These are phyloP conservation scores for Nilaparvata lugens DNA, from an alignment of 1,140 invertebrate species.

Conservation along the genomic window DNA sequence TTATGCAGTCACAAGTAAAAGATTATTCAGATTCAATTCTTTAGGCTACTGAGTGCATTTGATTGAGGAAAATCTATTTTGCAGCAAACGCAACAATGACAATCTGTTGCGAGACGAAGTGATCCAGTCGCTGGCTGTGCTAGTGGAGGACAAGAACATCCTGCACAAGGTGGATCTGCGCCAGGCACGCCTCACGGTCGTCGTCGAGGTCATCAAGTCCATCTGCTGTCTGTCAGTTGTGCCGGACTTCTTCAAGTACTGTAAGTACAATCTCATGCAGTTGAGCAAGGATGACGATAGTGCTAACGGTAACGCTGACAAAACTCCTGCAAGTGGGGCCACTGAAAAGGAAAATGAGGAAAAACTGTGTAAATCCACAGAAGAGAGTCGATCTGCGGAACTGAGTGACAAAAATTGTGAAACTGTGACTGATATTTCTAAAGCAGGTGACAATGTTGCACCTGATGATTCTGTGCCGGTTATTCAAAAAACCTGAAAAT, in stretches of 20 bases:
- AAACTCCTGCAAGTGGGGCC: not conserved
- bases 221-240: conserved; percentile 54
- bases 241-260: conserved; percentile 52
- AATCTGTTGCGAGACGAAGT: conserved; percentile 56
- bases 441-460: no score
- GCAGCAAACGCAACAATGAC: conserved; percentile 63
- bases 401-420: no score
- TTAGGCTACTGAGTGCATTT: no score
- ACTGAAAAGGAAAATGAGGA: no score
- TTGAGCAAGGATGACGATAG: conserved; percentile 31
- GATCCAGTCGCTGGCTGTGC: conserved; percentile 57
- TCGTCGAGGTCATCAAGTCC: conserved; percentile 66
- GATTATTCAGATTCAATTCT: not conserved
- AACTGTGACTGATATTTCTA: no score
- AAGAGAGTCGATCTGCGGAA: no score
- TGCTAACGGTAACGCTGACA: not conserved
- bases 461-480: no score
- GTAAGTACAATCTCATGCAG: conserved; percentile 59
- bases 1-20: not conserved
- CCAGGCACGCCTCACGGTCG: conserved; percentile 57
- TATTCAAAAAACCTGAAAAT: no score
- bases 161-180: conserved; percentile 67
- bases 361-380: no score
- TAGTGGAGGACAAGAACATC: conserved; percentile 55
- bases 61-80: conserved; percentile 26